Evolutionary conservation across 2,888 invertebrate genomes (phyloP), one percentile per base, ranked within the genome.

Genomic region (Gari tellinella): DNA sequence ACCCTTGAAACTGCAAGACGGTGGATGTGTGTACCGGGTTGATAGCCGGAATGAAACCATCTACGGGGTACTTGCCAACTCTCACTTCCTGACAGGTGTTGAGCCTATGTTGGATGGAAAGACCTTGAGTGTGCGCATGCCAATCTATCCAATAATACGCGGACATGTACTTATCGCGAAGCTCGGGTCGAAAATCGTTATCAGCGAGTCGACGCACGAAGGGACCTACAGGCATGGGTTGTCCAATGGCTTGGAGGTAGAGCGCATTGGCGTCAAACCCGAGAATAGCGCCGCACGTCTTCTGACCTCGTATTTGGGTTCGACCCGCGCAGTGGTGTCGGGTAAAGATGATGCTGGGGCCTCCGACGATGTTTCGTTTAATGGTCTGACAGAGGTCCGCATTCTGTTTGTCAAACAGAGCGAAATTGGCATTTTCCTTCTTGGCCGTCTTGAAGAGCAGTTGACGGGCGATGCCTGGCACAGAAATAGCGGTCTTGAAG

Each of bases 241-340:
- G 48, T 12, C 65, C 72, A 23, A 75, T 72, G n/a, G 58, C 64
- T 14, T 63, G 51, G 10, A 75, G 52, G 45, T 79, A 79, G 2
- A 79, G 48, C 14, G 79, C 72, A 63, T 75, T 80, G 26, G 72
- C 80, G 48, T 80, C 72, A 41, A 64, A 80, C 3, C 75, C 75
- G 7, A 72, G 57, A 38, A 80, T 67, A 8, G 63, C 51, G 12
- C 38, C 37, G 40, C 56, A 56, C n/a, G n/a, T 21, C 56, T 56
- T 56, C 41, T 56, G n/a, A 12, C 60, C 64, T 38, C 77, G 17
- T 2, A 80, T 70, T 12, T 12, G 45, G 15, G 75, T 72, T 43
- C 51, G 21, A 21, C 48, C 48, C 48, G 48, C 23, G 48, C 62
- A 15, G 40, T 64, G 61, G 38, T 75, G 52, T 17, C 79, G 38